phyloP scores from a whole-genome alignment of 2,888 invertebrate genomes.

The Cataglyphis altisquamis region DNA sequence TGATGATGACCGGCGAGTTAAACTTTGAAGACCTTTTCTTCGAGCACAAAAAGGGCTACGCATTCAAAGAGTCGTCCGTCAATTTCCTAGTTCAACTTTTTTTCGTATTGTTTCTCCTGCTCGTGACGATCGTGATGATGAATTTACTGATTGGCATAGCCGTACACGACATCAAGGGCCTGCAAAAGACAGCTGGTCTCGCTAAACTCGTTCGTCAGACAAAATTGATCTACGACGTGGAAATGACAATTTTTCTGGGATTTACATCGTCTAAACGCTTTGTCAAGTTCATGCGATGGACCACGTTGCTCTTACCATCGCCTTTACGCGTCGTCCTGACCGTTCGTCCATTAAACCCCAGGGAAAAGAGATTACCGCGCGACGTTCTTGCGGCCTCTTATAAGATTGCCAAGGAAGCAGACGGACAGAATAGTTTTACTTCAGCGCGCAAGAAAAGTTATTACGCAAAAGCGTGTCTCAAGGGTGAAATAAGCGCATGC shows the following conservation, averaged over 20 bases:
- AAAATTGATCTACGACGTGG: constrained; percentile 95
- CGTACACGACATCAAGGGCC: constrained; percentile 94
- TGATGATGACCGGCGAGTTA: constrained; percentile 96
- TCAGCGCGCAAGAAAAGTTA: constrained; percentile 87
- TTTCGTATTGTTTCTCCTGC: constrained; percentile 92
- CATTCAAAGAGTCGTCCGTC: background rate
- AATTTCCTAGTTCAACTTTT: constrained; percentile 91
- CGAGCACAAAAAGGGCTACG: constrained; percentile 87
- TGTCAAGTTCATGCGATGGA: constrained; percentile 91
- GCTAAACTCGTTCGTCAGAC: constrained; percentile 95
- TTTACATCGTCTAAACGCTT: constrained; percentile 93
- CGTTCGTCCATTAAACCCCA: constrained; percentile 94
- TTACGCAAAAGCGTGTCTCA: constrained; percentile 66
- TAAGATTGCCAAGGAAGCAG: constrained; percentile 91
- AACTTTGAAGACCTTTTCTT: constrained; percentile 91
- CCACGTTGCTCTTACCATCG: constrained; percentile 93
- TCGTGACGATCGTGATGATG: constrained; percentile 95
- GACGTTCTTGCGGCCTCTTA: constrained; percentile 94
- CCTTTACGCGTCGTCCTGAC: constrained; percentile 94
- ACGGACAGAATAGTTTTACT: constrained; percentile 9
- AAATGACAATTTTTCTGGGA: constrained; percentile 93
- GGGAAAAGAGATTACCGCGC: constrained; percentile 92
- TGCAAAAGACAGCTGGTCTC: constrained; percentile 94
- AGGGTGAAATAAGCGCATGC: constrained; percentile 72
- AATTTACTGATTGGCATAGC: constrained; percentile 95